A percentile compares a stretch with the other conserved stretches of the same genome.
Evolutionary conservation across 1,140 invertebrate species (phyloP).

Genomic region (Rhopalosiphum maidis): DNA sequence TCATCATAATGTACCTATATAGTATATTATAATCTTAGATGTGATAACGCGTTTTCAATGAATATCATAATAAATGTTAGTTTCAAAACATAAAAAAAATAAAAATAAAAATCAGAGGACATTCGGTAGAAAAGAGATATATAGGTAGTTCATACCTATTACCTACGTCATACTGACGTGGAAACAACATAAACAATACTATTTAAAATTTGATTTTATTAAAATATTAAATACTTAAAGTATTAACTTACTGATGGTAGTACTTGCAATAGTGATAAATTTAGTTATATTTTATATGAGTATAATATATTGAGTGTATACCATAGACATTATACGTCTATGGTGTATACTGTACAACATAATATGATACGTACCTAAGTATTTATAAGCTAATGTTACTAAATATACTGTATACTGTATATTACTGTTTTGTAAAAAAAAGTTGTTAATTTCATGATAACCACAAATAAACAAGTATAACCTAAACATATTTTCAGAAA

Average conservation of each 20-base stretch:
- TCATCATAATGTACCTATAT: not conserved
- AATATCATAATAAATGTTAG: not conserved
- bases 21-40: not conserved
- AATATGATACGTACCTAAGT: not conserved
- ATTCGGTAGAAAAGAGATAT: not conserved
- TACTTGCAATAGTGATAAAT: not conserved
- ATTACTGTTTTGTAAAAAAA: not conserved
- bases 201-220: not conserved
- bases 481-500: not conserved
- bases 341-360: not conserved
- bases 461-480: not conserved
- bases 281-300: not conserved
- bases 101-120: not conserved
- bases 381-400: slow-evolving; percentile 17
- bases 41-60: not conserved
- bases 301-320: not conserved
- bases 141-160: too few species aligned
- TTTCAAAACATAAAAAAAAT: not conserved
- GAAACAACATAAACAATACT: not conserved
- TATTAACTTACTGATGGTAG: not conserved
- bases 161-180: not conserved
- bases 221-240: not conserved
- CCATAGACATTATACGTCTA: too few species aligned
- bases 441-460: not conserved
- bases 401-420: too few species aligned